A percentile compares a stretch with the other conserved stretches of the same genome.
Evolutionary conservation across 1,140 invertebrate species (phyloP).

Genomic region (Ceratosolen fusciceps): DNA sequence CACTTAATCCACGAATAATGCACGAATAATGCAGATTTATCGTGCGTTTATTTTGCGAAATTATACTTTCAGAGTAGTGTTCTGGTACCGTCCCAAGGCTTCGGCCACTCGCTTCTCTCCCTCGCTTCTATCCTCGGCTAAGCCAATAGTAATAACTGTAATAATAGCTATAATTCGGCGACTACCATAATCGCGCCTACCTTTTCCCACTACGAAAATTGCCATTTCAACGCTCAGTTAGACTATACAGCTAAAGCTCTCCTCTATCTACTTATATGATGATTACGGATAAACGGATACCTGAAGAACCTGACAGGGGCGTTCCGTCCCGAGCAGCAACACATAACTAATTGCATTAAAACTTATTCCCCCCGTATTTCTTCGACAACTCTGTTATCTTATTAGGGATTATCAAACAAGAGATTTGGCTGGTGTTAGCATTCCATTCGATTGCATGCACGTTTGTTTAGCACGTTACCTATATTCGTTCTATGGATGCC

Average conservation of each 20-base stretch:
- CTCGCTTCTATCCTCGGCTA: not conserved
- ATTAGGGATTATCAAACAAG: no score
- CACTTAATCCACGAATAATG: not conserved
- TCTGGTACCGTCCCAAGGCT: not conserved
- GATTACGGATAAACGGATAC: not conserved
- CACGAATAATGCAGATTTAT: not conserved
- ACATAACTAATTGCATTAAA: no score
- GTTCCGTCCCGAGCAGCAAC: no score
- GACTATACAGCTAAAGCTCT: constrained; percentile 21
- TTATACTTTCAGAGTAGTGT: not conserved
- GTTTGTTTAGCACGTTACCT: no score
- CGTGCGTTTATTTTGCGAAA: not conserved
- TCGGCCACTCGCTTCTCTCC: not conserved
- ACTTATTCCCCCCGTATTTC: no score
- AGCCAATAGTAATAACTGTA: constrained; percentile 33
- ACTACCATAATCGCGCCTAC: not conserved
- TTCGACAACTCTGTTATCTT: no score
- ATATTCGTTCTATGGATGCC: no score
- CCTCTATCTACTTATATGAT: not conserved
- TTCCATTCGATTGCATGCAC: no score
- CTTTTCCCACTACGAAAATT: constrained; percentile 22
- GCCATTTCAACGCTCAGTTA: not conserved
- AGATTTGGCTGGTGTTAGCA: no score
- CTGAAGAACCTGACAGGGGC: not conserved
- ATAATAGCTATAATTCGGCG: constrained; percentile 23